These are phyloP conservation scores for Aphis gossypii DNA, from an alignment of 1,140 invertebrate species.

Conservation along the genomic window DNA sequence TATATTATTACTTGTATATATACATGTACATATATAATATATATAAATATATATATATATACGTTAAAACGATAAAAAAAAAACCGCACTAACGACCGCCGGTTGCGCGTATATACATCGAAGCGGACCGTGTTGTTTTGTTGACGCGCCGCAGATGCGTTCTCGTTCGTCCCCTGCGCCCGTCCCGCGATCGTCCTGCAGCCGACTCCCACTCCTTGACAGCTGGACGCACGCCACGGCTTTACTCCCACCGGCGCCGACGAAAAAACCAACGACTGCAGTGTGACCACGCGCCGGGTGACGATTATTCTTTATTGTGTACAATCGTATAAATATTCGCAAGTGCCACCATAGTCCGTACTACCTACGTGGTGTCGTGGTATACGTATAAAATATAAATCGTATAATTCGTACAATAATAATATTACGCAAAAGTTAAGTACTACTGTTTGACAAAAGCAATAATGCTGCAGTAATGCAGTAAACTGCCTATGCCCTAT, in stretches of 20 bases:
- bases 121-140: constrained; percentile 48
- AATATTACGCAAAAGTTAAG: neutral
- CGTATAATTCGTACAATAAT: neutral
- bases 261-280: neutral
- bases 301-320: neutral
- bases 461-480: too few species aligned
- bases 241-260: neutral
- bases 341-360: neutral
- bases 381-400: too few species aligned
- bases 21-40: neutral
- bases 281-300: constrained; percentile 37
- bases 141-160: constrained; percentile 33
- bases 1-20: neutral
- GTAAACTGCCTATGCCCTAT: too few species aligned
- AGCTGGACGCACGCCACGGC: neutral
- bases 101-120: constrained; percentile 45
- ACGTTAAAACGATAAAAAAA: constrained; percentile 15
- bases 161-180: neutral
- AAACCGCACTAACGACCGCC: constrained; percentile 37
- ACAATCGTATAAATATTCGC: neutral
- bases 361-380: neutral
- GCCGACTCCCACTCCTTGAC: neutral
- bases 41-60: neutral
- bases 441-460: too few species aligned
- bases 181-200: neutral